Percentiles rank a stretch among this genome's conserved stretches.
These are phyloP conservation scores for Struthio camelus DNA, from an alignment of 2,113 vertebrate species.

Conservation along the genomic window DNA sequence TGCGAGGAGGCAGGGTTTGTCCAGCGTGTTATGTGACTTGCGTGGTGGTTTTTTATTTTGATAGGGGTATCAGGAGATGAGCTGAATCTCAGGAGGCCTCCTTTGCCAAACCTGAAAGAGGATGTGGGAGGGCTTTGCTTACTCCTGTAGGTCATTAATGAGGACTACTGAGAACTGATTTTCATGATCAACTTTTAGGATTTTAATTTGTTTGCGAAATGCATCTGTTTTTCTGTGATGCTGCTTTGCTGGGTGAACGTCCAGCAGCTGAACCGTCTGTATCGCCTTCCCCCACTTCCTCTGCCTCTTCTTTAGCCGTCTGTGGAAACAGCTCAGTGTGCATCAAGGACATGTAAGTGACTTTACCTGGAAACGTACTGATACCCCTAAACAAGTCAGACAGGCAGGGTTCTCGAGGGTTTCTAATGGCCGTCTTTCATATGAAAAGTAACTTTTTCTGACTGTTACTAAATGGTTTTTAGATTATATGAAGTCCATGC, in stretches of 20 bases:
- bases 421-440: fast-evolving
- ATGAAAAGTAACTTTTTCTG: neutral
- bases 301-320: neutral
- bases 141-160: neutral
- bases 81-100: neutral
- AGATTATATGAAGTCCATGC: fast-evolving
- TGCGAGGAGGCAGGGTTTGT: too few species aligned
- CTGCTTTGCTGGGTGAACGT: neutral
- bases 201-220: neutral
- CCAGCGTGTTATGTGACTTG: too few species aligned
- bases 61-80: neutral
- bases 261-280: neutral
- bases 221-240: neutral
- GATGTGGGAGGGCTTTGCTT: neutral
- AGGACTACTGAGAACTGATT: neutral
- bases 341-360: fast-evolving
- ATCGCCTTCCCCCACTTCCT: fast-evolving
- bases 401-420: fast-evolving
- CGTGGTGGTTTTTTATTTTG: neutral
- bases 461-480: neutral
- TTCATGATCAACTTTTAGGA: neutral
- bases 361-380: neutral
- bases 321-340: fast-evolving
- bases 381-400: neutral
- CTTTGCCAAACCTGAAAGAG: neutral